phyloP scores from a whole-genome alignment of 2,888 invertebrate species.

The Campoletis raptor region DNA sequence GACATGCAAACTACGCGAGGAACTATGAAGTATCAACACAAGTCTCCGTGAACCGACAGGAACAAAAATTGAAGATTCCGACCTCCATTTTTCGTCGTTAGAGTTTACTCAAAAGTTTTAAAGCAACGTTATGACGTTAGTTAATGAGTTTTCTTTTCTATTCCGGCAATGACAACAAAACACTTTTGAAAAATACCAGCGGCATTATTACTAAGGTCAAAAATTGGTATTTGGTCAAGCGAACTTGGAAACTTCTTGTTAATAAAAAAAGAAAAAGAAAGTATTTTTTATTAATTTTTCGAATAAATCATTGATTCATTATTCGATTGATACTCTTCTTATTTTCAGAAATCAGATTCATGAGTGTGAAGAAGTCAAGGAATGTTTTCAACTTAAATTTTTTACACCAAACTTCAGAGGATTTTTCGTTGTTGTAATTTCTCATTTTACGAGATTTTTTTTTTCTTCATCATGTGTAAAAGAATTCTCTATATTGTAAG shows the following conservation, averaged over 20 bases:
- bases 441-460: not conserved
- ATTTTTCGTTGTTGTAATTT: not conserved
- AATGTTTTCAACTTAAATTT: not conserved
- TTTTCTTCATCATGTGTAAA: not conserved
- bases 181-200: no score
- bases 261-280: no score
- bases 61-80: not conserved
- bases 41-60: constrained; percentile 34
- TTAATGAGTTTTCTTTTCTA: not conserved
- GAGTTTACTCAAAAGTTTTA: not conserved
- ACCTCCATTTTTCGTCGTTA: not conserved
- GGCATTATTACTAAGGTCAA: no score
- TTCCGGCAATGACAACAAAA: no score
- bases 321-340: not conserved
- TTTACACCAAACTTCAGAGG: not conserved
- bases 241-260: no score
- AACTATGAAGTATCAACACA: constrained; percentile 46
- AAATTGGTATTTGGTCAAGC: no score
- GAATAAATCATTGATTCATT: no score
- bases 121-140: not conserved
- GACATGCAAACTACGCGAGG: constrained; percentile 64
- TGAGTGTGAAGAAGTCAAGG: not conserved
- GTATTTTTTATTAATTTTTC: no score
- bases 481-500: no score
- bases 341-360: not conserved